A percentile compares a stretch with the other conserved stretches of the same genome.
Evolutionary conservation across 2,113 vertebrate species (phyloP).

Genomic region (Spizaetus ornatus): DNA sequence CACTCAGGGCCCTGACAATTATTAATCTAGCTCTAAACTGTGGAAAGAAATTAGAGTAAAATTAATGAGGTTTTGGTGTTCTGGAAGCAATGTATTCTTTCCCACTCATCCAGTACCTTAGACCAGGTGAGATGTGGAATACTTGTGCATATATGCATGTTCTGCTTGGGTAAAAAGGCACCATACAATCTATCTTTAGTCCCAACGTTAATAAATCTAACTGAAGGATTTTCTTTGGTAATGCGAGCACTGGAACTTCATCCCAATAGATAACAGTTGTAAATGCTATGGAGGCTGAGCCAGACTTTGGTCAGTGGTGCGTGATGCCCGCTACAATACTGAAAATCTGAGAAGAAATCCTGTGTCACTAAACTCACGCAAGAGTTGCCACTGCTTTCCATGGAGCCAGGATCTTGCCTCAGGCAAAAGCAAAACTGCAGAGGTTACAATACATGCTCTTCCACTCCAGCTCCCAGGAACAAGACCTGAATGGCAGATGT

Average conservation of each 20-base stretch:
- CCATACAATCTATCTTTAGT: fast-evolving
- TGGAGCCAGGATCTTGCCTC: not conserved
- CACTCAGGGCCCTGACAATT: not conserved
- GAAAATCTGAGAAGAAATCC: not conserved
- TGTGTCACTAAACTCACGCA: not conserved
- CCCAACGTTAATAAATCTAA: not conserved
- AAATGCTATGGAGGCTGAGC: not conserved
- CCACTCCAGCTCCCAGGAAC: conserved; percentile 32
- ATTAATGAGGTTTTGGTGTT: not conserved
- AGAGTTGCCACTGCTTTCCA: not conserved
- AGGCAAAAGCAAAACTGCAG: conserved; percentile 56
- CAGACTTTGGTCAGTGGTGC: not conserved
- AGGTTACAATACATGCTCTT: conserved; percentile 45
- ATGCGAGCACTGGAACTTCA: not conserved
- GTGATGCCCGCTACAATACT: not conserved
- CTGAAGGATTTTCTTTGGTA: not conserved
- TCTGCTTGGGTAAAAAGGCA: not conserved
- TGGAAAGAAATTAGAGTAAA: not conserved
- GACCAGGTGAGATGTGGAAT: not conserved
- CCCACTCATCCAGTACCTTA: not conserved
- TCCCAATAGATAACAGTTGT: not conserved
- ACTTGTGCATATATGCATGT: fast-evolving
- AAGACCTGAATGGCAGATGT: conserved; percentile 42
- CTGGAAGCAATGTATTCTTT: not conserved
- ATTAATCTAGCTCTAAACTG: not conserved